Conservation (phyloP, 2,797 vertebrate species). For the Novumbra hubbsi region DNA sequence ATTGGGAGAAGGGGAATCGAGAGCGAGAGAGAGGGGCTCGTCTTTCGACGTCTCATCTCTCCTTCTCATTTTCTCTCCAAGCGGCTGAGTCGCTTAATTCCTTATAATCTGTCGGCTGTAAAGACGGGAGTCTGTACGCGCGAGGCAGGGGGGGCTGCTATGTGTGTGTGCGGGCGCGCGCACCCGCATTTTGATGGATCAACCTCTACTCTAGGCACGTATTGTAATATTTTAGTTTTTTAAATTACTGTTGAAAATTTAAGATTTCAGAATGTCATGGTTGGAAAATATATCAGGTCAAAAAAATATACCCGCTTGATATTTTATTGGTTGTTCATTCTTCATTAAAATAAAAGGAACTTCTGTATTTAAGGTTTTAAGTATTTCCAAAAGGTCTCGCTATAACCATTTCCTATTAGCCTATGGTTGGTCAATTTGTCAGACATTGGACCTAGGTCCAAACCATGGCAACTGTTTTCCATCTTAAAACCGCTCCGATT, state of each 20-base stretch:
- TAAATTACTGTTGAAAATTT: background rate
- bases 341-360: background rate
- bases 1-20: background rate
- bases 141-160: background rate
- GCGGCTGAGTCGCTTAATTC: conserved; percentile 35
- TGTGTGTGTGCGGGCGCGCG: background rate
- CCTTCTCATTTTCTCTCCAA: conserved; percentile 26
- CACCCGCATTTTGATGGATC: background rate
- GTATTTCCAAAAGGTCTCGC: no score
- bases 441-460: background rate
- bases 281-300: background rate
- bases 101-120: conserved; percentile 27
- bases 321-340: background rate
- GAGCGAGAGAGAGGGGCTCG: conserved; percentile 2
- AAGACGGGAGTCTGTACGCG: background rate
- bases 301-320: background rate
- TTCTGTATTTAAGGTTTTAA: no score
- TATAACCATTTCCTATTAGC: background rate
- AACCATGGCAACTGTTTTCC: background rate
- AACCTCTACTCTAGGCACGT: background rate
- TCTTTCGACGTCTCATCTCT: conserved; percentile 21
- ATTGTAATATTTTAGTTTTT: no score
- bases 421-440: background rate
- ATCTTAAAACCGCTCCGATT: background rate
- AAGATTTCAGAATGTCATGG: background rate